These are phyloP conservation scores for Eilema caniola DNA, from an alignment of 2,888 invertebrate genomes.

Conservation along the genomic window DNA sequence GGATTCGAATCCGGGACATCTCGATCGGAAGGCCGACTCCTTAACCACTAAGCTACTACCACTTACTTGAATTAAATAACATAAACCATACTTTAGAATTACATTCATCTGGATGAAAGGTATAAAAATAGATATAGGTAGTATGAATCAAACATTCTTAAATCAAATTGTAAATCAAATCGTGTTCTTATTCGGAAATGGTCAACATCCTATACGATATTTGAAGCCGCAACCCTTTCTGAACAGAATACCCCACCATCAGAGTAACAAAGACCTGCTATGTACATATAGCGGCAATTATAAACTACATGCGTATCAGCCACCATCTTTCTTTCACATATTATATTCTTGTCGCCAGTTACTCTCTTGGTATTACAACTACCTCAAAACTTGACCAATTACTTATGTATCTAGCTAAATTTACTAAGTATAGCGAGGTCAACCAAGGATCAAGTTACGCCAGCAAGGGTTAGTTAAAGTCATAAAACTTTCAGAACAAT, in stretches of 20 bases:
- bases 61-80: too few species aligned
- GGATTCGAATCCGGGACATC: too few species aligned
- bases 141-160: too few species aligned
- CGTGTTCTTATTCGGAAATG: too few species aligned
- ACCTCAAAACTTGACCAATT: slow-evolving; percentile 14
- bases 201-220: neutral
- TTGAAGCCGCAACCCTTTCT: neutral
- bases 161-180: too few species aligned
- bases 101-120: too few species aligned
- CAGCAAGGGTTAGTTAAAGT: slow-evolving; percentile 65
- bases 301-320: neutral
- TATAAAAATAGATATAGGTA: too few species aligned
- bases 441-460: slow-evolving; percentile 46
- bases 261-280: neutral
- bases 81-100: too few species aligned
- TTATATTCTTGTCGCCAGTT: neutral
- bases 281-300: too few species aligned
- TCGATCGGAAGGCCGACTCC: too few species aligned
- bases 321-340: neutral
- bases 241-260: neutral
- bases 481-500: slow-evolving; percentile 76
- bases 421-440: slow-evolving; percentile 31
- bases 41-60: too few species aligned
- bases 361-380: neutral
- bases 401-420: slow-evolving; percentile 21